Percentiles rank a stretch among this genome's conserved stretches.
Conservation (phyloP, 1,140 invertebrate genomes). For the Agrilus planipennis region DNA sequence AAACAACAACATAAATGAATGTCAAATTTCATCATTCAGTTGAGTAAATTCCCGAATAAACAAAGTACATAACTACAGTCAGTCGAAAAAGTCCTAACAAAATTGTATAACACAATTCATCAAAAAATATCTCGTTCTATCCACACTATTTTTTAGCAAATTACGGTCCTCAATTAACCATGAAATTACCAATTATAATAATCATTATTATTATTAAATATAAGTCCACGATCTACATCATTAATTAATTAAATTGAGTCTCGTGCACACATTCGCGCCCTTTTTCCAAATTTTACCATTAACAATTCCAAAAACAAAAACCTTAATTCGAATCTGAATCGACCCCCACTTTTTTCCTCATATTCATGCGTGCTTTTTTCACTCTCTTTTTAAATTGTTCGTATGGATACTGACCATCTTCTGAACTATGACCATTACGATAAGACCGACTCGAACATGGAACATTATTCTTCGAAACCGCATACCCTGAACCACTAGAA, state of each 20-base stretch:
- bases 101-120: too few species aligned
- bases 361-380: slow-evolving; percentile 41
- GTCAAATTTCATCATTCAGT: too few species aligned
- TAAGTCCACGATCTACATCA: not conserved
- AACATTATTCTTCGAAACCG: slow-evolving; percentile 17
- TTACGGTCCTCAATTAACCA: not conserved
- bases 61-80: too few species aligned
- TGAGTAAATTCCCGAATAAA: too few species aligned
- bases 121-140: too few species aligned
- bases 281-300: not conserved
- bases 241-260: not conserved
- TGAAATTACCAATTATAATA: too few species aligned
- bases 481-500: slow-evolving; percentile 21
- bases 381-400: slow-evolving; percentile 39
- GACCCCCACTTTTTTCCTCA: slow-evolving; percentile 38
- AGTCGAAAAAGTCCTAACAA: too few species aligned
- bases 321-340: slow-evolving; percentile 44
- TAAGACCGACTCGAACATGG: slow-evolving; percentile 16
- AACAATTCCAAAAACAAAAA: not conserved
- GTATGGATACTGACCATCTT: slow-evolving; percentile 36
- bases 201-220: too few species aligned
- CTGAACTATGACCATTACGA: slow-evolving; percentile 29
- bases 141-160: not conserved
- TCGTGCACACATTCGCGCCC: not conserved
- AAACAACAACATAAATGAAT: too few species aligned